Evolutionary conservation across 1,140 invertebrate genomes (phyloP), one percentile per base, ranked within the genome.

Genomic region (Drosophila persimilis): DNA sequence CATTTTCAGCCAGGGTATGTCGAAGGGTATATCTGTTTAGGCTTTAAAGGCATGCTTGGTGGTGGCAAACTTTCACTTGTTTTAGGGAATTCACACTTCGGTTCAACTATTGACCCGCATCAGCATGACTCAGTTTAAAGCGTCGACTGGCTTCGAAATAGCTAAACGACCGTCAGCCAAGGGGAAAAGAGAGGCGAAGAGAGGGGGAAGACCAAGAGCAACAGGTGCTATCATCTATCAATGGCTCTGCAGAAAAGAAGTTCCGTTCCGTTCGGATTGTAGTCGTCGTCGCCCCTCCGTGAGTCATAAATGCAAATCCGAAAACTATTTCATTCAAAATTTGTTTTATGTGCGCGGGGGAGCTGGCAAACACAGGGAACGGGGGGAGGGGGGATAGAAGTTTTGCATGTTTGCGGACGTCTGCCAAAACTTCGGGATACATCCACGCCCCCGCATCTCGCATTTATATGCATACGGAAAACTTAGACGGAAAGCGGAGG

Each of bases 381-480:
- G 26, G 39, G 59, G 26, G 39, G 59, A 45, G 46, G 53, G 26
- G 54, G 7, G 29, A 8, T 9, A 39, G 47, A 51, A 65, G 44
- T 54, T 73, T 72, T 60, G 43, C 44, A 57, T 77, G 81, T 77
- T 86, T 85, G 57, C 55, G 67, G 57, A 47, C 61, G 46, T 58
- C 66, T 65, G 72, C 48, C 60, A 45, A 74, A 70, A 70, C 53
- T 74, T 74, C 17, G 31, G 13, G 44, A 60, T 22, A 60, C 45
- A 24, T 24, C 50, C 62, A 41, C 58, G 15, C 6, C 35, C 39
- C 44, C 41, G 31, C 22, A 44, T 15, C 5, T 20, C 31, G 53
- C 73, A 80, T 85, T 85, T 80, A 65, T 77, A 84, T 84, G 80
- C 80, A 85, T 84, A 77, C 63, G 73, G 52, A 70, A 84, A 84